Conservation (phyloP, 35 echinoderm and acorn worm genomes). For the Apostichopus parvimensis region DNA sequence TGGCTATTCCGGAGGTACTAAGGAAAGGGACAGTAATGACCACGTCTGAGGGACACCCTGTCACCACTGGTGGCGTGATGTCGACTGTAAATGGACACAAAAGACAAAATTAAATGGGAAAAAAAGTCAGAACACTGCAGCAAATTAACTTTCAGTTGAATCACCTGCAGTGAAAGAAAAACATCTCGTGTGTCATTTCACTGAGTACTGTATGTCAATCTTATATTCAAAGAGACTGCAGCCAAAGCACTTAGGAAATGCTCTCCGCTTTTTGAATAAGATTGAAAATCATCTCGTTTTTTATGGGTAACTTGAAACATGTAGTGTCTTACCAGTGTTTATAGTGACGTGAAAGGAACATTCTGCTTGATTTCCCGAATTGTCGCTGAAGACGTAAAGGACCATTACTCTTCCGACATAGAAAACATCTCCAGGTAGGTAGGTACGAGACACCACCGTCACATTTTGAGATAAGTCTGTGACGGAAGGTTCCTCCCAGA, state of each 20-base stretch:
- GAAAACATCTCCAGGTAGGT: constrained; percentile 60
- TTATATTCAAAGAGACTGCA: too few species aligned
- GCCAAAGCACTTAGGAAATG: too few species aligned
- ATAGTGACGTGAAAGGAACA: constrained; percentile 68
- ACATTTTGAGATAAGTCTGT: constrained; percentile 43
- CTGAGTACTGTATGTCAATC: too few species aligned
- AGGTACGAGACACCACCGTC: constrained; percentile 12
- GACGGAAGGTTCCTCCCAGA: constrained; percentile 68
- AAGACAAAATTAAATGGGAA: too few species aligned
- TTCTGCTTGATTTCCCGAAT: constrained; percentile 44
- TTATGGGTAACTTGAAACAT: background rate
- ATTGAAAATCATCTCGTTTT: too few species aligned
- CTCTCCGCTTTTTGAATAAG: too few species aligned
- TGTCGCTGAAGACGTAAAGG: constrained; percentile 50
- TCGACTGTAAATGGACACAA: background rate
- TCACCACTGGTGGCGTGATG: constrained; percentile 2
- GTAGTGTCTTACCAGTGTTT: constrained; percentile 16
- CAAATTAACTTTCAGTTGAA: too few species aligned
- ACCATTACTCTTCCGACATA: constrained; percentile 55
- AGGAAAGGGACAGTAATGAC: background rate
- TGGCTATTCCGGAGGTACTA: background rate
- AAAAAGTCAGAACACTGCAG: too few species aligned
- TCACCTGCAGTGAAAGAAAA: too few species aligned
- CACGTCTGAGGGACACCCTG: constrained; percentile 27
- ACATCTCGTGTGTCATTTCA: too few species aligned